These are phyloP conservation scores for Leucophora obtusa DNA, from an alignment of 2,888 invertebrate genomes.

Conservation along the genomic window DNA sequence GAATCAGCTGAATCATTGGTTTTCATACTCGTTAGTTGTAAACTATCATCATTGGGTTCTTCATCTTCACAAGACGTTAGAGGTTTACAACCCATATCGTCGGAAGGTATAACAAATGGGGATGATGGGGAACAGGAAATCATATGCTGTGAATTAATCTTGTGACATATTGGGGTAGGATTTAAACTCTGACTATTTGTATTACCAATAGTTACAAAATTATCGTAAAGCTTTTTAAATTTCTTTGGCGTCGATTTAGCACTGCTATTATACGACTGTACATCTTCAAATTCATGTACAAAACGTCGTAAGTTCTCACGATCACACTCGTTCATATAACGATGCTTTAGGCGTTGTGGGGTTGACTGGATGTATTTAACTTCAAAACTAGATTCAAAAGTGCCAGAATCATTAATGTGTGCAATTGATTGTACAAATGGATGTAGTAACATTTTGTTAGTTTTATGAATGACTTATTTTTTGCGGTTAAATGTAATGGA, in stretches of 20 bases:
- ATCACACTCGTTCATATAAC: constrained; percentile 75
- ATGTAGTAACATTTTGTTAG: constrained; percentile 54
- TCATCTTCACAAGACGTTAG: constrained; percentile 63
- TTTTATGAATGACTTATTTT: constrained; percentile 36
- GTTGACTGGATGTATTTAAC: constrained; percentile 74
- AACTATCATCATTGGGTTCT: constrained; percentile 72
- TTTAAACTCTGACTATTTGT: constrained; percentile 22
- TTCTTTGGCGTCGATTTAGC: constrained; percentile 69
- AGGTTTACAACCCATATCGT: constrained; percentile 61
- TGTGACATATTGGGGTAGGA: constrained; percentile 29
- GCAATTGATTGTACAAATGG: constrained; percentile 75
- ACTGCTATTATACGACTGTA: constrained; percentile 66
- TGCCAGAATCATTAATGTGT: constrained; percentile 76
- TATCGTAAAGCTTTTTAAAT: constrained; percentile 62
- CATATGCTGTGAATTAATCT: constrained; percentile 11
- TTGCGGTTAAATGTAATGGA: constrained; percentile 22
- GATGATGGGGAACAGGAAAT: constrained; percentile 1
- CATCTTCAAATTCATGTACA: constrained; percentile 74
- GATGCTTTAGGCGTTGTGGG: constrained; percentile 68
- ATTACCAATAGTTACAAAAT: constrained; percentile 42
- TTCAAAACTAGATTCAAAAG: constrained; percentile 78
- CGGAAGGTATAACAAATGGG: background rate
- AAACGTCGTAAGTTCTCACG: constrained; percentile 74
- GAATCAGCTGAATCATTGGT: constrained; percentile 74
- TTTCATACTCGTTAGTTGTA: constrained; percentile 52